Evolutionary conservation across 2,113 vertebrate species (phyloP), one percentile per base, ranked within the genome.

Genomic region (Erythrocercus mccallii): DNA sequence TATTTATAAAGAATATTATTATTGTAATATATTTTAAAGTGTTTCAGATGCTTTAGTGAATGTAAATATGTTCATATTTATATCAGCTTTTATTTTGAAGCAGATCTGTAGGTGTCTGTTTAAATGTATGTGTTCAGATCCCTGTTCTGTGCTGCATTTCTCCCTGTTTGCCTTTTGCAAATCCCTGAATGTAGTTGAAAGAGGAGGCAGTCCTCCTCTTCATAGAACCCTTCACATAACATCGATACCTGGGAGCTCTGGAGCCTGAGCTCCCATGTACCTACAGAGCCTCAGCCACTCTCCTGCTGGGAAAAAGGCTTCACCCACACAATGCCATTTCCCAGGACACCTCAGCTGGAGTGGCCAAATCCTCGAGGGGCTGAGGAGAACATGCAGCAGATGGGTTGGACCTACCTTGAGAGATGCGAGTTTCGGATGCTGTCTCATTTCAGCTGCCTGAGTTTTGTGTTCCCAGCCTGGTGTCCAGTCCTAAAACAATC

Each of bases 321-420:
- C 22, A 4, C 38, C 44, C 53, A 3, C 11, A 6, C 0, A 0
- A 6, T 38, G 40, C 15, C 1, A 4, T 12, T 30, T 40, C 56
- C 21, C 40, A 31, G 81, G 60, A 38, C 11, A 18, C 1, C 38
- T 76, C 53, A 15, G 0, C 40, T 38, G 69, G 60, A 71, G 69
- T 0, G 0, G 24, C 21, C 0, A 0, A 37, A 18, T 30, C 38
- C 58, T 73, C 0, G 0, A 28, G 85, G 44, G 20, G 17, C 71
- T 44, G n/a, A 69, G 33, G 66, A 42, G 33, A 61, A 15, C 1
- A 0, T 8, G 22, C 5, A 3, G 68, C 72, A 65, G 44, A 22
- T 1, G 4, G 24, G 22, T 44, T 33, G 25, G 24, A 40, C 15
- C 19, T 92, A 60, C 60, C 47, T 45, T 7, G 1, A 5, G 44